Percentiles rank a stretch among this genome's conserved stretches.
phyloP scores from a whole-genome alignment of 2,888 invertebrate genomes.

The Drosophila acutilabella region DNA sequence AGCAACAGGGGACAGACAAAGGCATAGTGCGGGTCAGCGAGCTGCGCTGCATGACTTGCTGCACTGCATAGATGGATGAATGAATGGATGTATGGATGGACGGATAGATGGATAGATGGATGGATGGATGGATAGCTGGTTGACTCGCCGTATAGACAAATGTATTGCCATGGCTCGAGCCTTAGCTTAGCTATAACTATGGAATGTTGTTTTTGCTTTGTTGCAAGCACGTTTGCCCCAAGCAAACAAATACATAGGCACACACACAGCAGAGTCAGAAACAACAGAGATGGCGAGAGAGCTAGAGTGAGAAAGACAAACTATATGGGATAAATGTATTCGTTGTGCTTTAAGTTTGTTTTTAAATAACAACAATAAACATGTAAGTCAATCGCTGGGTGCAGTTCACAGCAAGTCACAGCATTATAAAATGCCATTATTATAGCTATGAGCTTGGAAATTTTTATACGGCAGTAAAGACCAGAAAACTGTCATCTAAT shows the following conservation, averaged over 20 bases:
- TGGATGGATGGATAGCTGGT: conserved; percentile 62
- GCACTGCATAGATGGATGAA: conserved; percentile 65
- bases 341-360: conserved; percentile 59
- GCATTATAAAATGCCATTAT: conserved; percentile 11
- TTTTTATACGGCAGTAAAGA: background rate
- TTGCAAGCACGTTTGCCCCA: conserved; percentile 63
- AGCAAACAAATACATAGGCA: conserved; percentile 53
- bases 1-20: conserved; percentile 57
- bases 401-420: conserved; percentile 8
- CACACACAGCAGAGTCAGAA: conserved; percentile 37
- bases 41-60: conserved; percentile 78
- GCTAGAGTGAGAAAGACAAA: background rate
- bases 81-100: conserved; percentile 44
- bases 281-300: background rate
- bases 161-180: conserved; percentile 45
- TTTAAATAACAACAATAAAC: conserved; percentile 55
- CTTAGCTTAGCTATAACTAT: conserved; percentile 3
- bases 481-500: background rate
- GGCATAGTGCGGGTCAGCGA: conserved; percentile 78
- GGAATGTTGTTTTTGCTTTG: conserved; percentile 42
- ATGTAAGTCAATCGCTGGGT: conserved; percentile 23
- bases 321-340: conserved; percentile 31
- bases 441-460: conserved; percentile 4
- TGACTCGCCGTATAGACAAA: conserved; percentile 59
- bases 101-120: conserved; percentile 57